Evolutionary conservation across 2,113 vertebrate genomes (phyloP).

Genomic region (Xenopus laevis): DNA sequence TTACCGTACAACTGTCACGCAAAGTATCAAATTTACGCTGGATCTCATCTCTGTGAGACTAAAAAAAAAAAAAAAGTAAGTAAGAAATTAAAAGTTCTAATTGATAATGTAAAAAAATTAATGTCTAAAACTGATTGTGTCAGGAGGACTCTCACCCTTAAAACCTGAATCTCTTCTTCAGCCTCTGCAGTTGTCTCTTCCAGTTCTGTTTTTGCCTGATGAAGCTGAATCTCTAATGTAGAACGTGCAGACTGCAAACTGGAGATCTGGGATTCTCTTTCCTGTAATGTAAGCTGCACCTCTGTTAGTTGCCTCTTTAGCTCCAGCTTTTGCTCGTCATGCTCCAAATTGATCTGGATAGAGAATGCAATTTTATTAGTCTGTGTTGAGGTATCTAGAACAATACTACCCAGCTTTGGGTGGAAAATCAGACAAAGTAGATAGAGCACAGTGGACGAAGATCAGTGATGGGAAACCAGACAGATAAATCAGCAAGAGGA

Average conservation of each 20-base stretch:
- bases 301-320: constrained; percentile 91
- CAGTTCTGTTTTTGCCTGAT: constrained; percentile 90
- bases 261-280: constrained; percentile 88
- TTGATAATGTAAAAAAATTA: no score
- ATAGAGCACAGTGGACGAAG: no score
- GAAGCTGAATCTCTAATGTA: constrained; percentile 88
- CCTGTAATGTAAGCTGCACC: constrained; percentile 89
- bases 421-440: no score
- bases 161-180: constrained; percentile 95
- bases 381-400: background rate
- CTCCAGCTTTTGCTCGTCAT: constrained; percentile 93
- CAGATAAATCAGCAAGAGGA: no score
- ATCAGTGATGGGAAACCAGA: no score
- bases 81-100: constrained; percentile 19
- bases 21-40: constrained; percentile 97
- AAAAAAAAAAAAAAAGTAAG: constrained; percentile 63
- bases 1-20: constrained; percentile 98
- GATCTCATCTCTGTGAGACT: constrained; percentile 98
- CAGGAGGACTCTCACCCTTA: constrained; percentile 69
- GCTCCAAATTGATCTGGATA: constrained; percentile 83
- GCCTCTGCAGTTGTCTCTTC: constrained; percentile 96
- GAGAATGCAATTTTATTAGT: background rate
- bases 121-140: no score
- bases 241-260: constrained; percentile 83
- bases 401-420: background rate